Conservation (phyloP, 2,113 vertebrate species). For the Embiotoca jacksoni region DNA sequence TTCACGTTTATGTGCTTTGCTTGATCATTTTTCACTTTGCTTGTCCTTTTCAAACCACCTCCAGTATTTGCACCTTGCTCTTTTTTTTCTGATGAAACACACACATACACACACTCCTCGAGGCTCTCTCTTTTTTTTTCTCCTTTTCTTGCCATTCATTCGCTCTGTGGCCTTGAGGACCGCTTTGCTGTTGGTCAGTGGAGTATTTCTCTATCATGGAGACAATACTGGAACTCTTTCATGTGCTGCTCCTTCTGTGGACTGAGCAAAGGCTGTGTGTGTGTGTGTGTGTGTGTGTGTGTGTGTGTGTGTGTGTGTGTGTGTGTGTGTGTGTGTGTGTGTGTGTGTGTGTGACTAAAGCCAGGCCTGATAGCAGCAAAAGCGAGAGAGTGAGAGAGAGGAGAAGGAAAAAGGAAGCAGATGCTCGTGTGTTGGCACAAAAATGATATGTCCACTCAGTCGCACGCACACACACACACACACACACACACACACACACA, state of each 20-base stretch:
- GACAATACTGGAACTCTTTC: constrained; percentile 67
- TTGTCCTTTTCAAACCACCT: too few species aligned
- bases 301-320: too few species aligned
- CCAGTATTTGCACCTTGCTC: too few species aligned
- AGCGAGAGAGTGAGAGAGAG: too few species aligned
- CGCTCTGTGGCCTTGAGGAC: constrained; percentile 48
- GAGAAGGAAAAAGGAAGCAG: too few species aligned
- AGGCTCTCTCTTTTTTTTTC: not conserved
- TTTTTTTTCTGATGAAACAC: not conserved
- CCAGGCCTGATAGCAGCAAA: too few species aligned
- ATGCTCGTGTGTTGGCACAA: too few species aligned
- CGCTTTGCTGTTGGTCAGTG: constrained; percentile 50
- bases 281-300: not conserved
- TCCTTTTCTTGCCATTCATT: constrained; percentile 19
- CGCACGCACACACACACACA: not conserved
- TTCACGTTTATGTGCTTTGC: too few species aligned
- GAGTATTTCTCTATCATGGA: constrained; percentile 42
- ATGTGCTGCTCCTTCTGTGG: constrained; percentile 49
- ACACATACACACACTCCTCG: not conserved
- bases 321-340: too few species aligned
- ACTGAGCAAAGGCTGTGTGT: constrained; percentile 38
- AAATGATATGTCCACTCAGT: not conserved
- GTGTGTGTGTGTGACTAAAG: too few species aligned
- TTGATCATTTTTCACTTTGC: too few species aligned
- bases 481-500: constrained; percentile 14